Percentiles rank a stretch among this genome's conserved stretches.
Evolutionary conservation across 2,797 vertebrate genomes (phyloP).

Genomic region (Kryptolebias ocellatus): DNA sequence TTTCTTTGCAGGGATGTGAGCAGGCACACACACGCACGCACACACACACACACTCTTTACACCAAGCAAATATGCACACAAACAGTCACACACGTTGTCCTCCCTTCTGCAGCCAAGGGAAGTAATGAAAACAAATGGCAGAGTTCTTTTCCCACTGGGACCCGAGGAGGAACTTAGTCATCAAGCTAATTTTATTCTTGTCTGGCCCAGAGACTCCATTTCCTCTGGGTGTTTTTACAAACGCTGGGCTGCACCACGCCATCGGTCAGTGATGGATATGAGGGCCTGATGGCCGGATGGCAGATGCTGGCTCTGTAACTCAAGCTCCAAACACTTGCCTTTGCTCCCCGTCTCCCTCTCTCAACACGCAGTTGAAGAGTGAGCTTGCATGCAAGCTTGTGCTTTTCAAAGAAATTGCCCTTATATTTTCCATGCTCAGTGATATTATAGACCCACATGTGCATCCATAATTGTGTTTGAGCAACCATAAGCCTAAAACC

Average conservation of each 20-base stretch:
- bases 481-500: not conserved
- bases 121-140: constrained; percentile 88
- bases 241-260: constrained; percentile 78
- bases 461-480: not conserved
- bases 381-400: constrained; percentile 35
- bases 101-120: constrained; percentile 70
- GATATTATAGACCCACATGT: not conserved
- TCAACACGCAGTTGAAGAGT: constrained; percentile 56
- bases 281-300: constrained; percentile 83
- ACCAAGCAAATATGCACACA: constrained; percentile 60
- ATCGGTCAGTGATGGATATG: constrained; percentile 79
- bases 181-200: constrained; percentile 89
- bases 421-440: constrained; percentile 14
- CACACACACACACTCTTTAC: constrained; percentile 31
- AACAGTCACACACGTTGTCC: constrained; percentile 54
- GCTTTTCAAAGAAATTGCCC: constrained; percentile 41
- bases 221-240: constrained; percentile 88
- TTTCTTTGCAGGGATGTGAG: constrained; percentile 14
- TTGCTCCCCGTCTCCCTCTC: constrained; percentile 62
- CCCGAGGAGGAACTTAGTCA: constrained; percentile 86
- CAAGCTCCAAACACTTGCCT: constrained; percentile 79
- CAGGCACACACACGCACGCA: constrained; percentile 42
- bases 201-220: constrained; percentile 87
- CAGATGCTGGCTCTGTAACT: constrained; percentile 91
- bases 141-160: constrained; percentile 83